Percentiles rank a stretch among this genome's conserved stretches.
Evolutionary conservation across 2,113 vertebrate genomes (phyloP).

Genomic region (Chloroceryle aenea): DNA sequence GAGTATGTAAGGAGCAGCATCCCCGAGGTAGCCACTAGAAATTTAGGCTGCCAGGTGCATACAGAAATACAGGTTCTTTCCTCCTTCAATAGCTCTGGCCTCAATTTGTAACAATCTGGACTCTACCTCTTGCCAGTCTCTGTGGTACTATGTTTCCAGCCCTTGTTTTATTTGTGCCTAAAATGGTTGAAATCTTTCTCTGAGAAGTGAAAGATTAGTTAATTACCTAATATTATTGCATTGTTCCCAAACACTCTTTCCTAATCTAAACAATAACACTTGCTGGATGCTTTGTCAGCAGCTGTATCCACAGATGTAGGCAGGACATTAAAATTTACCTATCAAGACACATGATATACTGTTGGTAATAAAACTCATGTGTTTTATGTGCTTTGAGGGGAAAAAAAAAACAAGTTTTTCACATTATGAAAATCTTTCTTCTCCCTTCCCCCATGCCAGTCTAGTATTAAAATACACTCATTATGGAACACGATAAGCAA

Average conservation of each 20-base stretch:
- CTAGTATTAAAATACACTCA: not conserved
- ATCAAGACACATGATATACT: not conserved
- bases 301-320: not conserved
- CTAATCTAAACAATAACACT: not conserved
- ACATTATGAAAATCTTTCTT: not conserved
- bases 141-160: not conserved
- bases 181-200: not conserved
- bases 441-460: not conserved
- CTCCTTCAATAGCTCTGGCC: not conserved
- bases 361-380: slow-evolving; percentile 9
- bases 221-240: not conserved
- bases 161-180: not conserved
- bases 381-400: not conserved
- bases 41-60: not conserved
- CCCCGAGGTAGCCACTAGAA: not conserved
- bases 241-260: not conserved
- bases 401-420: not conserved
- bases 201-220: not conserved
- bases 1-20: not conserved
- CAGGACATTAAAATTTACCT: slow-evolving; percentile 17
- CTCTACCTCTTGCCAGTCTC: not conserved
- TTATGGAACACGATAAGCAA: not conserved
- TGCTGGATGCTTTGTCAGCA: not conserved
- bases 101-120: not conserved
- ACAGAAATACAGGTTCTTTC: not conserved